Conservation (phyloP, 2,797 vertebrate genomes). For the Momotus momota region DNA sequence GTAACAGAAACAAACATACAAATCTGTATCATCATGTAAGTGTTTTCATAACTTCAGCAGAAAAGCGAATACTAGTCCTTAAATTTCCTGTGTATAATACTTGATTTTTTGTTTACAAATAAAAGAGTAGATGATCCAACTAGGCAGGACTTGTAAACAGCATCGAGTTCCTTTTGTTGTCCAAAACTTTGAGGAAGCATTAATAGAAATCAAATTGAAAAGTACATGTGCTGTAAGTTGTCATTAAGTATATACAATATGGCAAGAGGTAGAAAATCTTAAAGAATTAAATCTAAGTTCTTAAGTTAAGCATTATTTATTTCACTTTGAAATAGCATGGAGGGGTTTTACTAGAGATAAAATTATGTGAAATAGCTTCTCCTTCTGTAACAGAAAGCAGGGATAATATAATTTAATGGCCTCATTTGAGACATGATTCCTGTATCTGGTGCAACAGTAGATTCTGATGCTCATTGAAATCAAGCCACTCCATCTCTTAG, state of each 20-base stretch:
- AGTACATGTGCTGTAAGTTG: not conserved
- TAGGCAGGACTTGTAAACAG: not conserved
- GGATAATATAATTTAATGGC: not conserved
- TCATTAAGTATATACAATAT: not conserved
- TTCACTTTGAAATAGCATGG: not conserved
- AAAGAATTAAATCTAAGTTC: not conserved
- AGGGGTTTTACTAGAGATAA: not conserved
- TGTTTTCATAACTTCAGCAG: not conserved
- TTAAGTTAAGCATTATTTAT: not conserved
- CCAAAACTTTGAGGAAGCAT: not conserved
- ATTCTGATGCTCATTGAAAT: not conserved
- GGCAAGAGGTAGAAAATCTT: not conserved
- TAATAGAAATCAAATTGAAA: not conserved
- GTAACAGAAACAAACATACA: not conserved
- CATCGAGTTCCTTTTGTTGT: not conserved
- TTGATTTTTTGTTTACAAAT: conserved; percentile 10
- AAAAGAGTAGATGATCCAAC: not conserved
- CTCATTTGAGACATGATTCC: not conserved
- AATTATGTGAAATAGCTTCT: not conserved
- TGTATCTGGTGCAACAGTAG: not conserved
- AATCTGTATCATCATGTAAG: not conserved
- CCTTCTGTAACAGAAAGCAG: not conserved
- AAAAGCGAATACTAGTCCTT: not conserved
- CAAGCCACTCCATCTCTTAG: not conserved
- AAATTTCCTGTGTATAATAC: not conserved